Evolutionary conservation across 64 coral and sea anemone genomes (phyloP).

Genomic region (Porites lutea): DNA sequence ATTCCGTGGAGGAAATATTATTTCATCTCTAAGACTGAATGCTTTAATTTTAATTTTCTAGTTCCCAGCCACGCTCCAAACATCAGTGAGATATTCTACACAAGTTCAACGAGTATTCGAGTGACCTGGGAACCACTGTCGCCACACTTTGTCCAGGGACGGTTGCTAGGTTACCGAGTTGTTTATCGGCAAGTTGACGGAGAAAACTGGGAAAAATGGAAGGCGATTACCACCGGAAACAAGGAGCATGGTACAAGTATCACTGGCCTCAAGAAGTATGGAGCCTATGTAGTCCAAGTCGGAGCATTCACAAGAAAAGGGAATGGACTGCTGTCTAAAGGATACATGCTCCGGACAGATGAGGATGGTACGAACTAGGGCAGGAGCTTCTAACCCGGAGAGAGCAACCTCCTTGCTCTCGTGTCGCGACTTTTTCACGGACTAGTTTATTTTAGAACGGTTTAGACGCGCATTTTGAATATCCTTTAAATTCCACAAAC

Average conservation of each 20-base stretch:
- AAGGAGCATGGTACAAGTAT: constrained; percentile 6
- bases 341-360: constrained; percentile 73
- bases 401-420: too few species aligned
- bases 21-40: too few species aligned
- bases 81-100: constrained; percentile 44
- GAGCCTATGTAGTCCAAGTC: constrained; percentile 70
- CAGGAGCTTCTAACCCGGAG: too few species aligned
- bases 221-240: constrained; percentile 28
- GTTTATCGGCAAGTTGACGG: constrained; percentile 47
- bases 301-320: constrained; percentile 77
- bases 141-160: constrained; percentile 56
- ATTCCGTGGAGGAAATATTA: too few species aligned
- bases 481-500: too few species aligned
- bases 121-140: constrained; percentile 81
- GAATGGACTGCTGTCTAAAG: constrained; percentile 56
- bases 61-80: constrained; percentile 79
- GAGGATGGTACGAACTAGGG: constrained; percentile 75
- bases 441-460: too few species aligned
- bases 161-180: constrained; percentile 87
- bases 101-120: constrained; percentile 81
- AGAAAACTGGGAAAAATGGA: constrained; percentile 20
- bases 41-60: constrained; percentile 5
- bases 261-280: constrained; percentile 66
- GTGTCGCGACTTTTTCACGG: too few species aligned
- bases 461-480: too few species aligned